A percentile compares a stretch with the other conserved stretches of the same genome.
phyloP scores from a whole-genome alignment of 2,797 vertebrate species.

The Pterois miles region DNA sequence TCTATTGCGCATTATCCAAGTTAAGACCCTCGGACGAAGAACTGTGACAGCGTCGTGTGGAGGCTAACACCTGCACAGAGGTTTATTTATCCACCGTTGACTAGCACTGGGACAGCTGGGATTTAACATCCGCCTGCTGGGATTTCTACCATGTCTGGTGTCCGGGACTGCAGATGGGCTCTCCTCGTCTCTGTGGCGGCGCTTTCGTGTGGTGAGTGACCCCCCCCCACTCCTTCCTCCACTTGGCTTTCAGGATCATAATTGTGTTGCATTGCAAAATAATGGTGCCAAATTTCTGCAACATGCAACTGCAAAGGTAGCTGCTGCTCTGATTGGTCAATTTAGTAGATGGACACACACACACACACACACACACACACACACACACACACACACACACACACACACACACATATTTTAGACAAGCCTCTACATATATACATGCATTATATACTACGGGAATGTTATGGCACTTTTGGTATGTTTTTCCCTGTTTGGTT shows the following conservation, averaged over 20 bases:
- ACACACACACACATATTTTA: slow-evolving; percentile 5
- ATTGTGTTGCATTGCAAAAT: slow-evolving; percentile 52
- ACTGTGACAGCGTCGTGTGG: slow-evolving; percentile 37
- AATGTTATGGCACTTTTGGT: not conserved
- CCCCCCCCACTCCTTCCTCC: not conserved
- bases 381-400: not conserved
- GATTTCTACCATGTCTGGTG: slow-evolving; percentile 81
- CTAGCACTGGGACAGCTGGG: slow-evolving; percentile 63
- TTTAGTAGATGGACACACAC: slow-evolving; percentile 29
- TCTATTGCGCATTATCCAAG: slow-evolving; percentile 50
- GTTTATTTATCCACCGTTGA: slow-evolving; percentile 27
- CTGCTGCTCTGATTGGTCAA: slow-evolving; percentile 57
- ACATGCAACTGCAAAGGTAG: slow-evolving; percentile 54
- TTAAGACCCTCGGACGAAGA: slow-evolving; percentile 56
- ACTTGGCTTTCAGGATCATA: slow-evolving; percentile 17
- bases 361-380: slow-evolving; percentile 2
- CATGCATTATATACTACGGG: too few species aligned
- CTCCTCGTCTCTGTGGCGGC: slow-evolving; percentile 74
- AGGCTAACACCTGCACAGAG: slow-evolving; percentile 52
- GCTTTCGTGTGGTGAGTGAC: slow-evolving; percentile 79
- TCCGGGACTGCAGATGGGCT: slow-evolving; percentile 74
- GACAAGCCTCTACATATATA: not conserved
- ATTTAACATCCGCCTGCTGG: slow-evolving; percentile 69
- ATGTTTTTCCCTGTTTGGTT: not conserved
- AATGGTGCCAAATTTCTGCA: slow-evolving; percentile 44